Evolutionary conservation across 2,113 vertebrate species (phyloP).

Genomic region (Leptobrachium ailaonicum): DNA sequence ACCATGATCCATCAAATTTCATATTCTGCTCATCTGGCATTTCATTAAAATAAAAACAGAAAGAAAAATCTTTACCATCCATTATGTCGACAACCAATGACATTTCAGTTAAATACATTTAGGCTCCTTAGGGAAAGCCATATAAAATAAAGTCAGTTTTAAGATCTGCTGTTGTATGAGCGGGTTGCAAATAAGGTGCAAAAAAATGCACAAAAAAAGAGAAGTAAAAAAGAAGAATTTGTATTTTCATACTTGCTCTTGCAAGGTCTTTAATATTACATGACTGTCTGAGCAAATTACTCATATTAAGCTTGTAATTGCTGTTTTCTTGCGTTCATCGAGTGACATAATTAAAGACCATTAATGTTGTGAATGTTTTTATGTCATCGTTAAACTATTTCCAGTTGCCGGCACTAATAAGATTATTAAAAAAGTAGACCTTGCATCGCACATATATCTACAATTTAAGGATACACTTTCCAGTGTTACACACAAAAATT

Average conservation of each 20-base stretch:
- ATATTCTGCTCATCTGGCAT: slow-evolving; percentile 50
- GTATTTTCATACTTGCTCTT: not conserved
- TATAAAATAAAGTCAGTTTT: slow-evolving; percentile 29
- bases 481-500: slow-evolving; percentile 20
- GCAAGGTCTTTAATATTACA: not conserved
- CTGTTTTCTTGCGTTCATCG: not conserved
- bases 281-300: not conserved
- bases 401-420: slow-evolving; percentile 11
- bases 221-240: not conserved
- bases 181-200: slow-evolving; percentile 10
- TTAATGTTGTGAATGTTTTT: slow-evolving; percentile 1
- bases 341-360: not conserved
- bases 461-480: slow-evolving; percentile 1
- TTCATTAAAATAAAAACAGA: slow-evolving; percentile 50
- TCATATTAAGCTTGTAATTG: slow-evolving; percentile 5
- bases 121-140: slow-evolving; percentile 23
- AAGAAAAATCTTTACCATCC: slow-evolving; percentile 48
- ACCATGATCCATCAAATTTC: slow-evolving; percentile 49
- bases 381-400: not conserved
- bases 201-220: not conserved
- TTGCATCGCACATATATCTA: not conserved
- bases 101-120: slow-evolving; percentile 47
- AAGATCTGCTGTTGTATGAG: not conserved
- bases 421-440: slow-evolving; percentile 4
- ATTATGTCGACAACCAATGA: slow-evolving; percentile 46